A percentile compares a stretch with the other conserved stretches of the same genome.
Conservation (phyloP, 2,888 invertebrate species). For the Acleris emargana region DNA sequence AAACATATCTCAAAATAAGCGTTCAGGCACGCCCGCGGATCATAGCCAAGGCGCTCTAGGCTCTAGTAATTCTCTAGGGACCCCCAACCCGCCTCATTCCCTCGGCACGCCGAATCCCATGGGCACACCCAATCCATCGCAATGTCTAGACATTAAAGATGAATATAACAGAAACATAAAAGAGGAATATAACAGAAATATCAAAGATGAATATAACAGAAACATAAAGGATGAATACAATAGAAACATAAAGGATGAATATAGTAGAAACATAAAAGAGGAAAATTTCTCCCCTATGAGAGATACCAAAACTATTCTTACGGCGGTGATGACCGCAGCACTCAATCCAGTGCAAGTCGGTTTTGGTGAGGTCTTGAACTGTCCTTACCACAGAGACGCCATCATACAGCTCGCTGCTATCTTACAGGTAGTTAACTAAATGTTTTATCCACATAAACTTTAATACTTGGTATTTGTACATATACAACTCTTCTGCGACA, state of each 20-base stretch:
- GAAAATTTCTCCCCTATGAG: constrained; percentile 64
- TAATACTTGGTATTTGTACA: too few species aligned
- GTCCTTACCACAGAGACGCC: constrained; percentile 95
- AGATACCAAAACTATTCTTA: constrained; percentile 63
- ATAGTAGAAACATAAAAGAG: constrained; percentile 54
- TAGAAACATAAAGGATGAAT: constrained; percentile 53
- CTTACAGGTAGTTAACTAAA: constrained; percentile 85
- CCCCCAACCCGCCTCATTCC: constrained; percentile 71
- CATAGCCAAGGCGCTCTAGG: constrained; percentile 74
- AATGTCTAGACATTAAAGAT: constrained; percentile 67
- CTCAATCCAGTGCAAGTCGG: constrained; percentile 87
- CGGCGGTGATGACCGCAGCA: constrained; percentile 65
- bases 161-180: constrained; percentile 47
- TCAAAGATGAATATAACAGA: constrained; percentile 48
- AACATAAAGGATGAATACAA: constrained; percentile 54
- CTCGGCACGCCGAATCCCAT: constrained; percentile 71
- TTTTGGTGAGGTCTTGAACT: constrained; percentile 92
- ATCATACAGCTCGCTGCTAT: constrained; percentile 91
- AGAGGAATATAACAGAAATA: constrained; percentile 59
- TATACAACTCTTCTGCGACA: too few species aligned
- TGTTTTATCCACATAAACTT: background rate
- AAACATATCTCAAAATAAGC: constrained; percentile 76
- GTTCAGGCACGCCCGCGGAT: constrained; percentile 71
- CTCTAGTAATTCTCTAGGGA: constrained; percentile 71
- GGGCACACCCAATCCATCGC: constrained; percentile 65